Conservation (phyloP, 2,113 vertebrate genomes). For the Corythornis cristatus region DNA sequence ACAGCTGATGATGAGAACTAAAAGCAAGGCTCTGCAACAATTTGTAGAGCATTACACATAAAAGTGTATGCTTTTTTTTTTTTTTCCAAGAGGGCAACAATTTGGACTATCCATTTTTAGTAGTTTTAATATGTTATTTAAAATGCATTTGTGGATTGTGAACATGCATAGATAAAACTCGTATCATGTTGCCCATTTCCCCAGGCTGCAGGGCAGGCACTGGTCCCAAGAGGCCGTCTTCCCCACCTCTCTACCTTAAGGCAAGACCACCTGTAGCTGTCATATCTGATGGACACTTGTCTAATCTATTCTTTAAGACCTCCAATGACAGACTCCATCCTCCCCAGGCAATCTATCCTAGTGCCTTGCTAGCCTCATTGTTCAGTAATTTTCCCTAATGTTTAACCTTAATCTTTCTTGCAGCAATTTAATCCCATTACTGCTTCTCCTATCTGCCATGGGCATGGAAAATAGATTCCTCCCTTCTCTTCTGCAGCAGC, state of each 20-base stretch:
- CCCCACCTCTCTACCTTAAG: not conserved
- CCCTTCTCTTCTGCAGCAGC: not conserved
- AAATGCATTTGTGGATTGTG: not conserved
- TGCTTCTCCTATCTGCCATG: constrained; percentile 32
- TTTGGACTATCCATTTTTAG: not conserved
- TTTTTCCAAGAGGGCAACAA: not conserved
- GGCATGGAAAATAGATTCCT: constrained; percentile 43
- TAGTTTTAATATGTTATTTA: not conserved
- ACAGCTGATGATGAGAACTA: not conserved
- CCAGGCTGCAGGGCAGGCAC: not conserved
- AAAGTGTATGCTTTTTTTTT: not conserved
- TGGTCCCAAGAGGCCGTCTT: not conserved
- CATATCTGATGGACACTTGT: constrained; percentile 6
- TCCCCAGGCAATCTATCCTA: constrained; percentile 34
- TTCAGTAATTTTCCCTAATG: constrained; percentile 59
- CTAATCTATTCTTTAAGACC: constrained; percentile 12
- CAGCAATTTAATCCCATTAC: constrained; percentile 61
- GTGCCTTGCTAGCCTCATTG: constrained; percentile 37
- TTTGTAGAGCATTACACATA: not conserved
- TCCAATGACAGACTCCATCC: not conserved
- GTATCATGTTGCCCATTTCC: not conserved
- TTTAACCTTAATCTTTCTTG: constrained; percentile 60
- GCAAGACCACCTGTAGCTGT: not conserved
- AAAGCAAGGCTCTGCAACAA: not conserved
- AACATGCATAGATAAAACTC: not conserved